Percentiles rank a stretch among this genome's conserved stretches.
Evolutionary conservation across 2,888 invertebrate species (phyloP).

Genomic region (Bedellia somnulentella): DNA sequence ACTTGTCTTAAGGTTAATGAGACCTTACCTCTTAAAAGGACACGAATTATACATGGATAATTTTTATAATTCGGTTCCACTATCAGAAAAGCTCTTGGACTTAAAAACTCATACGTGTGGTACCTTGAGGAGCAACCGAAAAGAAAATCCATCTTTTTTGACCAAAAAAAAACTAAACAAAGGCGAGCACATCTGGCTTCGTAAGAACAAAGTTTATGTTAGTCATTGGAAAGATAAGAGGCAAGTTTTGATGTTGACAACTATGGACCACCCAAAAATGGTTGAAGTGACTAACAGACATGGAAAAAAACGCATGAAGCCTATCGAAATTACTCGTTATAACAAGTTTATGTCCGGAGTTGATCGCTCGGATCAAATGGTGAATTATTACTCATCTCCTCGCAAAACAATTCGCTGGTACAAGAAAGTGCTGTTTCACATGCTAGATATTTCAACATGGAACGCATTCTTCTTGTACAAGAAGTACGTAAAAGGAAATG

Average conservation of each 20-base stretch:
- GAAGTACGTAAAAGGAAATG: no score
- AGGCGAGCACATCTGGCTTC: constrained; percentile 16
- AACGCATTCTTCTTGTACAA: constrained; percentile 11
- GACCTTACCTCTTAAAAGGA: constrained; percentile 15
- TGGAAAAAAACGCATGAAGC: neutral
- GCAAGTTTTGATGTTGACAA: constrained; percentile 16
- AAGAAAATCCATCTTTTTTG: constrained; percentile 11
- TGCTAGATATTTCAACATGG: constrained; percentile 13
- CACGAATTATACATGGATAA: constrained; percentile 15
- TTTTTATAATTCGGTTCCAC: constrained; percentile 12
- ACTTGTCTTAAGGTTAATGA: constrained; percentile 15
- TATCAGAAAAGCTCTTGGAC: constrained; percentile 11
- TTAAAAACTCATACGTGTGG: constrained; percentile 13
- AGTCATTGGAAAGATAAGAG: constrained; percentile 17
- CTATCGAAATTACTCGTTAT: no score
- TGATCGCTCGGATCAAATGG: constrained; percentile 15
- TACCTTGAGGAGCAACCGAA: constrained; percentile 12
- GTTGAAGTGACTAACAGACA: no score
- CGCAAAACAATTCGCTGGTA: constrained; percentile 16
- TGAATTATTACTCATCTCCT: constrained; percentile 7
- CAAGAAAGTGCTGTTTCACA: constrained; percentile 16
- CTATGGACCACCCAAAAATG: constrained; percentile 15
- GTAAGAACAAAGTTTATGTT: constrained; percentile 18
- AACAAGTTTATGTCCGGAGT: constrained; percentile 10
- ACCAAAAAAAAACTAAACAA: constrained; percentile 15